phyloP scores from a whole-genome alignment of 2,113 vertebrate species.

The Ciconia stormi region DNA sequence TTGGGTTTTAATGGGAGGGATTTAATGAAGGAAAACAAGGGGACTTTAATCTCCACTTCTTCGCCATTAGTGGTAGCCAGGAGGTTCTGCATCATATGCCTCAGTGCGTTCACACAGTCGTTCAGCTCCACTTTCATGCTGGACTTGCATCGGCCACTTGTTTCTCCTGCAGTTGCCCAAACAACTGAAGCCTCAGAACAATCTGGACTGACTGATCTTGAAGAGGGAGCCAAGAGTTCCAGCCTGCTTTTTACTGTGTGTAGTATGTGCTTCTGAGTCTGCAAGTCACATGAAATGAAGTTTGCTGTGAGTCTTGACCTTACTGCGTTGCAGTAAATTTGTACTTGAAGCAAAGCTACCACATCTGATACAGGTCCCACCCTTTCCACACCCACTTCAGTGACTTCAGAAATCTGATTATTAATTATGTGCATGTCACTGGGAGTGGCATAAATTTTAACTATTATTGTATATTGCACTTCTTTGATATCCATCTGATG shows the following conservation, averaged over 20 bases:
- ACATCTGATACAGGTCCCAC: background rate
- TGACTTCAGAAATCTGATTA: background rate
- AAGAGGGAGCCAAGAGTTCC: background rate
- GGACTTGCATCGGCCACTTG: rapidly evolving
- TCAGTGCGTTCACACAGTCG: background rate
- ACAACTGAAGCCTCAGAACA: background rate
- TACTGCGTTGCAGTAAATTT: background rate
- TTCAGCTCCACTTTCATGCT: background rate
- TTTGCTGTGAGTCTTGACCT: background rate
- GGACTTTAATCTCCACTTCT: background rate
- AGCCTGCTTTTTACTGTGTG: background rate
- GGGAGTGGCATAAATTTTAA: background rate
- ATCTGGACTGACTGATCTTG: background rate
- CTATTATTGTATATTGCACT: background rate
- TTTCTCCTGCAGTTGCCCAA: background rate
- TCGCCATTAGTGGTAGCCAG: background rate
- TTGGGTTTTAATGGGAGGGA: background rate
- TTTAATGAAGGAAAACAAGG: background rate
- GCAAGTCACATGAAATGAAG: background rate
- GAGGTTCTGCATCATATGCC: background rate
- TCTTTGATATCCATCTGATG: background rate
- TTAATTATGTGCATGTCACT: background rate
- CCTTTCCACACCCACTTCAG: background rate
- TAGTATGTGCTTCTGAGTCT: background rate
- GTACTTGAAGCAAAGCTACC: background rate